These are phyloP conservation scores for Mungos mungo DNA, from an alignment of 2,113 vertebrate species.

Conservation along the genomic window DNA sequence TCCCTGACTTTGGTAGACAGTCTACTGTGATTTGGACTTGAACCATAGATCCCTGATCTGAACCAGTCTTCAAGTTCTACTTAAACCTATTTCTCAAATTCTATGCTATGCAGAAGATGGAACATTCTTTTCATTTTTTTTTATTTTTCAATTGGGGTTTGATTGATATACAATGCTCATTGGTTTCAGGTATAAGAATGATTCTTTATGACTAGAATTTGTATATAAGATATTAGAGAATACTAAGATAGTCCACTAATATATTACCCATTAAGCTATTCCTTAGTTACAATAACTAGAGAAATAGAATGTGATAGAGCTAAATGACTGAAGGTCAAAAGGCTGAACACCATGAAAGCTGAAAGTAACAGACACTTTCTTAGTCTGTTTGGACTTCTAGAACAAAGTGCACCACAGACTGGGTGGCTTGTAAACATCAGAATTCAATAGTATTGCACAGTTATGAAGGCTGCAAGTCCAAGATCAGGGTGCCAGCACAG, in stretches of 20 bases:
- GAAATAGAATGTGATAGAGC: background rate
- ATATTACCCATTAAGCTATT: background rate
- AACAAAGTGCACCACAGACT: background rate
- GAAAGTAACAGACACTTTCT: background rate
- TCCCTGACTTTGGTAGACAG: background rate
- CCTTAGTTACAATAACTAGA: background rate
- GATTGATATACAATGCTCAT: background rate
- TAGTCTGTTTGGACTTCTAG: background rate
- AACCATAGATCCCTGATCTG: background rate
- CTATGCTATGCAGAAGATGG: background rate
- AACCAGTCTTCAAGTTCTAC: background rate
- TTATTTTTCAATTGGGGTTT: background rate
- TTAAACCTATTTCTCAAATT: conserved; percentile 31
- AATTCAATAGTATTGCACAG: background rate
- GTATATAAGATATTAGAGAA: background rate
- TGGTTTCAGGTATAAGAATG: background rate
- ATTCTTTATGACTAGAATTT: background rate
- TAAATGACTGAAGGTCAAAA: background rate
- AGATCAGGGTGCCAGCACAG: background rate
- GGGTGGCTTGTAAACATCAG: background rate
- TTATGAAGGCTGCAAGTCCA: background rate
- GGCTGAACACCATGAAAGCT: background rate
- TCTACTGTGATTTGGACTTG: background rate
- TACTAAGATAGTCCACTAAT: background rate
- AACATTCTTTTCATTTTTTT: background rate